Percentiles rank a stretch among this genome's conserved stretches.
phyloP scores from a whole-genome alignment of 2,888 invertebrate genomes.

The Caenorhabditis sp. region DNA sequence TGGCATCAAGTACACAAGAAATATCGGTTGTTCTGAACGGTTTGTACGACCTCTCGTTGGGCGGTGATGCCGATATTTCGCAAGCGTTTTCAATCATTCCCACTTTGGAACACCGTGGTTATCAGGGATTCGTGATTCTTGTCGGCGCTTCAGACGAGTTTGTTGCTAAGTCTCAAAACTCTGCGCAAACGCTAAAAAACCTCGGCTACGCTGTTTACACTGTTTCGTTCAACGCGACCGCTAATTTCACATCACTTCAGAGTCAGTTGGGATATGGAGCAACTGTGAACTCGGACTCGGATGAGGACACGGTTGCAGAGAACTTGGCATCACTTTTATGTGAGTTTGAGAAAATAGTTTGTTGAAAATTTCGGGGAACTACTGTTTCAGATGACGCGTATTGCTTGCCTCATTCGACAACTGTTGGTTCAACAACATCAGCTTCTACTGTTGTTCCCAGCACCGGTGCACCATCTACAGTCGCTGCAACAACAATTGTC shows the following conservation, averaged over 20 bases:
- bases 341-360: slow-evolving; percentile 6
- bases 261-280: slow-evolving; percentile 11
- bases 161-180: slow-evolving; percentile 7
- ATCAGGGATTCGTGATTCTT: slow-evolving; percentile 22
- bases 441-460: not conserved
- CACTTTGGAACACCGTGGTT: not conserved
- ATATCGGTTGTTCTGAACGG: not conserved
- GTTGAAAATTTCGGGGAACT: not conserved
- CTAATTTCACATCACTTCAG: slow-evolving; percentile 1
- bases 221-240: slow-evolving; percentile 13
- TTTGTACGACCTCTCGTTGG: not conserved
- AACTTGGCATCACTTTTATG: slow-evolving; percentile 17
- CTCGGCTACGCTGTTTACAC: slow-evolving; percentile 23
- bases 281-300: slow-evolving; percentile 8
- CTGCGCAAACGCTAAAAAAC: slow-evolving; percentile 7
- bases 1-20: not conserved
- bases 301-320: slow-evolving; percentile 7
- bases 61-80: not conserved
- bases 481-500: not conserved
- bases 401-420: not conserved
- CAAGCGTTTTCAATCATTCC: slow-evolving; percentile 15
- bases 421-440: not conserved
- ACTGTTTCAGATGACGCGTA: not conserved
- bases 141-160: slow-evolving; percentile 9
- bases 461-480: not conserved